phyloP scores from a whole-genome alignment of 2,113 vertebrate species.

The Macquaria ambigua region DNA sequence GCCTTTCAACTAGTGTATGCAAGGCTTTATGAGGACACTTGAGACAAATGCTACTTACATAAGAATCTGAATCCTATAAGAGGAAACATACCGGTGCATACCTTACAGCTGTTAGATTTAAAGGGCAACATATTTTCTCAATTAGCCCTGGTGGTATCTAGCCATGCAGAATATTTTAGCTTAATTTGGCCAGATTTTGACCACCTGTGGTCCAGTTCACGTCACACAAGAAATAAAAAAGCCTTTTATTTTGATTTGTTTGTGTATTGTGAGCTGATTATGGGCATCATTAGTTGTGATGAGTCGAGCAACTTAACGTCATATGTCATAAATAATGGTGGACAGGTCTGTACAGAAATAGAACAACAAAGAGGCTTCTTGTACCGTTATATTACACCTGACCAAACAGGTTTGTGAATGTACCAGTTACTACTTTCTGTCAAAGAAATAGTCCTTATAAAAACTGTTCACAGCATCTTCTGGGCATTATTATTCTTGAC shows the following conservation, averaged over 20 bases:
- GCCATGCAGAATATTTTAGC: background rate
- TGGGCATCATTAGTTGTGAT: background rate
- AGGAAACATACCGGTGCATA: background rate
- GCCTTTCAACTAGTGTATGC: background rate
- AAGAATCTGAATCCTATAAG: background rate
- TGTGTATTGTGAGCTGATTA: no score
- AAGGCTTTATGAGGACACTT: constrained; percentile 28
- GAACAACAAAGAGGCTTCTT: background rate
- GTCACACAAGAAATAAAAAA: no score
- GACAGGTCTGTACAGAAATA: background rate
- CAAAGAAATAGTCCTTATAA: background rate
- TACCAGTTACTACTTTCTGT: background rate
- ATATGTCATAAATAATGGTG: background rate
- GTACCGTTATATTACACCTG: no score
- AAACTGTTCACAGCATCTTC: background rate
- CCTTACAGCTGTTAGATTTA: background rate
- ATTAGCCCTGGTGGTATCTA: background rate
- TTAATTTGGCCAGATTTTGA: background rate
- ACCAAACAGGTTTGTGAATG: no score
- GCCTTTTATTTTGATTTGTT: no score
- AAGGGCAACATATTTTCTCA: background rate
- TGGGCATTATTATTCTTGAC: background rate
- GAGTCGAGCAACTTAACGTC: background rate
- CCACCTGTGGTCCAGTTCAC: background rate
- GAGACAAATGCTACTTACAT: constrained; percentile 15